Percentiles rank a stretch among this genome's conserved stretches.
These are phyloP conservation scores for Protobothrops flavoviridis DNA, from an alignment of 2,113 vertebrate genomes.

Conservation along the genomic window DNA sequence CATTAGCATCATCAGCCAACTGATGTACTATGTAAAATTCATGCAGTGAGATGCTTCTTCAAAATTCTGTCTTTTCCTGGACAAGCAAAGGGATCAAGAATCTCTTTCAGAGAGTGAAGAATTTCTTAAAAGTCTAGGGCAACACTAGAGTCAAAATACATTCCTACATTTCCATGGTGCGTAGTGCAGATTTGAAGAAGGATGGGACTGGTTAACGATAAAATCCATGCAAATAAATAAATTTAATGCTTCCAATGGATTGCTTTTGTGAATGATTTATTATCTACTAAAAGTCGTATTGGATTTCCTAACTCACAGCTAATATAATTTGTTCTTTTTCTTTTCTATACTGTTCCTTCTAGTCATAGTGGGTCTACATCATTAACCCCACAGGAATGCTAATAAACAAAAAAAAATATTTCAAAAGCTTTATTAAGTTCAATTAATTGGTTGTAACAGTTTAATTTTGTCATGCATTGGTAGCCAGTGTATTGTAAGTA, in stretches of 20 bases:
- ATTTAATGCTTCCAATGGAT: constrained; percentile 41
- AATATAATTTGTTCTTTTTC: constrained; percentile 66
- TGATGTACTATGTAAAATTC: neutral
- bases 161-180: neutral
- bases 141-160: neutral
- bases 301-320: constrained; percentile 51
- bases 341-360: constrained; percentile 9
- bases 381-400: constrained; percentile 63
- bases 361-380: constrained; percentile 49
- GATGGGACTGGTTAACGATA: neutral
- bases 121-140: neutral
- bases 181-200: neutral
- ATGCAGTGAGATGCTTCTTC: neutral
- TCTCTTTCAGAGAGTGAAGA: neutral
- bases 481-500: constrained; percentile 72
- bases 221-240: constrained; percentile 9
- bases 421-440: constrained; percentile 71
- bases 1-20: neutral
- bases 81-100: neutral
- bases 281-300: constrained; percentile 56
- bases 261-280: constrained; percentile 55
- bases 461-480: constrained; percentile 71
- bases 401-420: constrained; percentile 74
- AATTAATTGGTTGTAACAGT: constrained; percentile 69
- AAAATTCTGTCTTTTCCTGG: neutral